Conservation (phyloP, 2,797 vertebrate species). For the Hephaestus fuliginosus region DNA sequence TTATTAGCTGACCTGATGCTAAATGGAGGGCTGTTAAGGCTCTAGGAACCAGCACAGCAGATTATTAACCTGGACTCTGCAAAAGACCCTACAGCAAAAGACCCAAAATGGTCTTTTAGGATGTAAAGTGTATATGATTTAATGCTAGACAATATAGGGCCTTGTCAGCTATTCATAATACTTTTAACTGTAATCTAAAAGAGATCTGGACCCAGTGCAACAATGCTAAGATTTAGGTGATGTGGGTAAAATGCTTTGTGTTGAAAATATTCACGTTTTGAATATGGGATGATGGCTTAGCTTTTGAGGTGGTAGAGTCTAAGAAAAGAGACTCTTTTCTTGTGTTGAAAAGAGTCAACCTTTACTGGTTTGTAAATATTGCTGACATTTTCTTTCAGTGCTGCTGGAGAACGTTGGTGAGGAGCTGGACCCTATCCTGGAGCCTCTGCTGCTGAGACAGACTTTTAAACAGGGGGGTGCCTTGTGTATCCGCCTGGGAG, state of each 20-base stretch:
- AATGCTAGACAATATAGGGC: neutral
- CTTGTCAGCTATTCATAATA: neutral
- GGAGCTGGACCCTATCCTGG: constrained; percentile 92
- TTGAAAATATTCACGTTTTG: neutral
- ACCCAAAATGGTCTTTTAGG: no score
- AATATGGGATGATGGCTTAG: neutral
- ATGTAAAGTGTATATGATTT: neutral
- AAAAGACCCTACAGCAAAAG: no score
- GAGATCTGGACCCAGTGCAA: constrained; percentile 6
- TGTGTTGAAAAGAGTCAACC: neutral
- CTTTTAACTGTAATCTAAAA: neutral
- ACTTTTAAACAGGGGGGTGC: constrained; percentile 92
- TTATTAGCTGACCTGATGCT: neutral
- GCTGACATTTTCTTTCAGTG: constrained; percentile 77
- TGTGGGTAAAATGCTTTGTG: constrained; percentile 20
- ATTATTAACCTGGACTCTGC: no score
- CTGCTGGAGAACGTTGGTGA: constrained; percentile 92
- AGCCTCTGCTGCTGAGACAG: constrained; percentile 92
- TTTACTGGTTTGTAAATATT: neutral
- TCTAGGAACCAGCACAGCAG: neutral
- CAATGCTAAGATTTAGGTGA: neutral
- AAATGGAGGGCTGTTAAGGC: neutral
- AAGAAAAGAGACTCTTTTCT: neutral
- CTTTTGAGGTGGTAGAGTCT: neutral
- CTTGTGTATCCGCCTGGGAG: constrained; percentile 90